A percentile compares a stretch with the other conserved stretches of the same genome.
Conservation (phyloP, 1,140 invertebrate species). For the Saxidomus purpurata region DNA sequence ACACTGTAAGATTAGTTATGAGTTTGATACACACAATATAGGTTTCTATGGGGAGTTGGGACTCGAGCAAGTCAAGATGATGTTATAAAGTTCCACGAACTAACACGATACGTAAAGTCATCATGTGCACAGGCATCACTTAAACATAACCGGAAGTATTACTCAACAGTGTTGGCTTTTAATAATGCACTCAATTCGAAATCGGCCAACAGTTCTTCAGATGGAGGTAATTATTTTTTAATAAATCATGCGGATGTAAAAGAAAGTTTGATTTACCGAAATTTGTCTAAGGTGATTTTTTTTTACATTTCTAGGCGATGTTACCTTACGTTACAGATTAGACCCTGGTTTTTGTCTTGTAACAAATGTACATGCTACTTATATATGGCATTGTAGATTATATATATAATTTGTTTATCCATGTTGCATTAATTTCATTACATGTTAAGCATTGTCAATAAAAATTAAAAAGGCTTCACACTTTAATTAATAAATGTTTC, state of each 20-base stretch:
- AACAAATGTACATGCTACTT: too few species aligned
- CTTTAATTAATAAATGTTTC: not conserved
- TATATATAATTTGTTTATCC: not conserved
- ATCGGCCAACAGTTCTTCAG: constrained; percentile 32
- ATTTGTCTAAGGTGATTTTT: too few species aligned
- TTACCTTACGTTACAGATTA: too few species aligned
- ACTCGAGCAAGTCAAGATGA: constrained; percentile 1
- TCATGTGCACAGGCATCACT: not conserved
- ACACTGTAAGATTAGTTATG: too few species aligned
- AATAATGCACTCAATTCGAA: constrained; percentile 56
- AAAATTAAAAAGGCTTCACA: too few species aligned
- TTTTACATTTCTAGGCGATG: too few species aligned
- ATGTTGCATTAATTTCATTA: too few species aligned
- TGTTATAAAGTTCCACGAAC: constrained; percentile 40
- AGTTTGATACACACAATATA: not conserved
- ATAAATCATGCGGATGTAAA: too few species aligned
- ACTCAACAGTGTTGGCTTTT: constrained; percentile 47
- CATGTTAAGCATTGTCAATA: too few species aligned
- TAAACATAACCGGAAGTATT: constrained; percentile 31
- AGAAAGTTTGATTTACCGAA: too few species aligned
- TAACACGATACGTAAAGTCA: constrained; percentile 30
- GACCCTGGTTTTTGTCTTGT: too few species aligned
- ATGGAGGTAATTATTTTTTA: constrained; percentile 35
- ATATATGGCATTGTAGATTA: too few species aligned
- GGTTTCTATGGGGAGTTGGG: constrained; percentile 53